A percentile compares a stretch with the other conserved stretches of the same genome.
phyloP scores from a whole-genome alignment of 2,113 vertebrate species.

The Thunnus thynnus region DNA sequence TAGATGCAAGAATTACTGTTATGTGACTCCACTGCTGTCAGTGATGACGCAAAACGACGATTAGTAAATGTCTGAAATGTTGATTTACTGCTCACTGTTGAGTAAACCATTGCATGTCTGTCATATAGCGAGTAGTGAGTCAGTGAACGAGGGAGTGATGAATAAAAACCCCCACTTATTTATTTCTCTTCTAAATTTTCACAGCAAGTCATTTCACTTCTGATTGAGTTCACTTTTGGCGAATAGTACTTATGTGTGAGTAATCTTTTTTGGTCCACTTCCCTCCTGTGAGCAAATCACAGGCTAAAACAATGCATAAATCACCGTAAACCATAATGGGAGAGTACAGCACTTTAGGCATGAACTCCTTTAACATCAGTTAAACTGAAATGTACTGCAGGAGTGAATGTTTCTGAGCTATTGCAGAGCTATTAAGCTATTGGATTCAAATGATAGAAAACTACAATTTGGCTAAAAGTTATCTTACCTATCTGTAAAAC shows the following conservation, averaged over 20 bases:
- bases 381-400: background rate
- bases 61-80: too few relatives aligned
- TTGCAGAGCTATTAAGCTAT: constrained; percentile 21
- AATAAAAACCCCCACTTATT: background rate
- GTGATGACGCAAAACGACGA: too few relatives aligned
- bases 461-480: background rate
- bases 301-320: constrained; percentile 25
- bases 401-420: background rate
- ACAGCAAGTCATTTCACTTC: background rate
- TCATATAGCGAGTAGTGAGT: too few relatives aligned
- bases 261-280: background rate
- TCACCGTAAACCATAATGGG: constrained; percentile 20
- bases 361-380: constrained; percentile 15
- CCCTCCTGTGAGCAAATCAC: background rate
- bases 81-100: too few relatives aligned
- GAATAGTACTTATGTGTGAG: background rate
- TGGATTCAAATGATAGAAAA: constrained; percentile 14
- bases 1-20: too few relatives aligned
- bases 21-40: too few relatives aligned
- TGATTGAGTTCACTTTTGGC: background rate
- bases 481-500: constrained; percentile 4
- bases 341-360: constrained; percentile 13
- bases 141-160: too few relatives aligned
- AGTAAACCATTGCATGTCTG: too few relatives aligned
- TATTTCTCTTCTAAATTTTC: background rate